phyloP scores from a whole-genome alignment of 1,140 invertebrate genomes.

The Ptiloglossa arizonensis region DNA sequence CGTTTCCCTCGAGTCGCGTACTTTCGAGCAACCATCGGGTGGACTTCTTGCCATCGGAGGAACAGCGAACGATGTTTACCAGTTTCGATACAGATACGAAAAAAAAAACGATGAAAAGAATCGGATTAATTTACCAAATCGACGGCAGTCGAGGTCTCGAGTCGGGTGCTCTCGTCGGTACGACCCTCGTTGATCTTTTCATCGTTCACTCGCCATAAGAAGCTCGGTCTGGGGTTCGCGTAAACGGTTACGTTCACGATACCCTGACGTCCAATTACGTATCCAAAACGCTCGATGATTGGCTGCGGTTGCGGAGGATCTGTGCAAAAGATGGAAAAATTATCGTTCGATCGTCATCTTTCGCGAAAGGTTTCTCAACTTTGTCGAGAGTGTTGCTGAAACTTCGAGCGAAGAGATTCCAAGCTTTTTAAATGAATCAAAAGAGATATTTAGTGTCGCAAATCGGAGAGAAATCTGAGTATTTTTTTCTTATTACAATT shows the following conservation, averaged over 20 bases:
- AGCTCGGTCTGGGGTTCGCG: constrained; percentile 86
- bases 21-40: too few relatives aligned
- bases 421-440: not conserved
- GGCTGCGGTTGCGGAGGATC: constrained; percentile 84
- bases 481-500: too few relatives aligned
- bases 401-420: too few relatives aligned
- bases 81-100: not conserved
- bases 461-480: too few relatives aligned
- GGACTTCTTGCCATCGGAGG: too few relatives aligned
- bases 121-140: constrained; percentile 81
- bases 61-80: too few relatives aligned
- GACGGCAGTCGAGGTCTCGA: constrained; percentile 80
- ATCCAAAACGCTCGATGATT: constrained; percentile 86
- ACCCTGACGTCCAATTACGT: constrained; percentile 86
- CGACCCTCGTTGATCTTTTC: constrained; percentile 82
- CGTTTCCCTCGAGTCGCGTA: too few relatives aligned
- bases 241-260: constrained; percentile 86
- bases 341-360: not conserved
- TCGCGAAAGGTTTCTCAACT: not conserved
- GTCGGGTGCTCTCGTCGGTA: constrained; percentile 79
- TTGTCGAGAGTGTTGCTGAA: too few relatives aligned
- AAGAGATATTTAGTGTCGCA: too few relatives aligned
- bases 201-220: constrained; percentile 86
- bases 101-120: not conserved
- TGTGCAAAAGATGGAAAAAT: constrained; percentile 72